Evolutionary conservation across 2,888 invertebrate species (phyloP).

Genomic region (Drosophila pseudotalamancana): DNA sequence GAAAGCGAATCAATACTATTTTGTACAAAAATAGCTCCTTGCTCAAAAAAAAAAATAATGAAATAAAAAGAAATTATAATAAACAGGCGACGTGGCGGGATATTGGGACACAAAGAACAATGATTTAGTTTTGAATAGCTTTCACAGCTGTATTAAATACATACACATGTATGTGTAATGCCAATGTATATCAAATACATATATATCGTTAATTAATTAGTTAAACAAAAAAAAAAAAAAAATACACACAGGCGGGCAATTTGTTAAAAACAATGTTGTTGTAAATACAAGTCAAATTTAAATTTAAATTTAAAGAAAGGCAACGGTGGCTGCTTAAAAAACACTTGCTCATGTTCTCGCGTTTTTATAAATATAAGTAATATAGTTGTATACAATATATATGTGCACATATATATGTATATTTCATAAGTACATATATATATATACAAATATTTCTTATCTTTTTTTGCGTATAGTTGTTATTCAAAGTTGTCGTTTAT

Average conservation of each 20-base stretch:
- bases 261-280: constrained; percentile 22
- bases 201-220: constrained; percentile 34
- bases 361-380: constrained; percentile 30
- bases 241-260: constrained; percentile 31
- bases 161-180: constrained; percentile 19
- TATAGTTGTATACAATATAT: constrained; percentile 22
- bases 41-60: constrained; percentile 11
- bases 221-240: constrained; percentile 39
- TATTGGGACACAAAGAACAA: neutral
- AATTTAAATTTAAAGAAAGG: constrained; percentile 57
- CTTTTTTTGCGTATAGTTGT: constrained; percentile 25
- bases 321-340: constrained; percentile 73
- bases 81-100: neutral
- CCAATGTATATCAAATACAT: constrained; percentile 63
- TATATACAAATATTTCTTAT: neutral
- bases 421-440: constrained; percentile 4
- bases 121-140: constrained; percentile 6
- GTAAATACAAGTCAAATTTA: constrained; percentile 39
- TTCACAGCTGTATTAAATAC: constrained; percentile 31
- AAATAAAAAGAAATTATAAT: neutral
- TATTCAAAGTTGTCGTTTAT: constrained; percentile 32
- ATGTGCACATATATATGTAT: constrained; percentile 35
- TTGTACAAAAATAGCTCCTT: constrained; percentile 27
- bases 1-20: constrained; percentile 12
- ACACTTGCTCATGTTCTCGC: constrained; percentile 49